Conservation (phyloP, 2,797 vertebrate species). For the Poeciliopsis gracilis region DNA sequence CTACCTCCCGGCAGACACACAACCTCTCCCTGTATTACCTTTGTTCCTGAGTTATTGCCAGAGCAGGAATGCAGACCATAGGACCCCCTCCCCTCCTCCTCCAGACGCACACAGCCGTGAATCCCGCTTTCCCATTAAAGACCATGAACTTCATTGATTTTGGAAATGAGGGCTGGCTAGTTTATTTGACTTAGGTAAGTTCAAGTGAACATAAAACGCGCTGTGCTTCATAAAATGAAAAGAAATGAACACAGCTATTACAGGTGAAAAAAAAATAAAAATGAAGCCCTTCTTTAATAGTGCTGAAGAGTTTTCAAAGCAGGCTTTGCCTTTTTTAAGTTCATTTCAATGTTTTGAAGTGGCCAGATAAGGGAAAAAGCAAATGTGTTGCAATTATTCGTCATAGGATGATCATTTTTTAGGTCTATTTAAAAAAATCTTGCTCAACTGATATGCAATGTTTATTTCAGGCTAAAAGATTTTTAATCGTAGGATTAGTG, state of each 20-base stretch:
- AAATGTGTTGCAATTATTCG: no score
- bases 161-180: conserved; percentile 2
- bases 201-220: conserved; percentile 8
- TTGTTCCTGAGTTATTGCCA: conserved; percentile 82
- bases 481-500: not conserved
- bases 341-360: not conserved
- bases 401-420: not conserved
- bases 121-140: conserved; percentile 78
- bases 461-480: not conserved
- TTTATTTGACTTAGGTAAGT: conserved; percentile 17
- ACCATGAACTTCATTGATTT: conserved; percentile 78
- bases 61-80: conserved; percentile 67
- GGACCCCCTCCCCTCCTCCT: conserved; percentile 33
- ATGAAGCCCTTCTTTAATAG: conserved; percentile 1
- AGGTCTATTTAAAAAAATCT: not conserved
- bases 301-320: not conserved
- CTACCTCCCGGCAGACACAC: conserved; percentile 57
- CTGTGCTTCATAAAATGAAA: not conserved
- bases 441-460: not conserved
- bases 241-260: not conserved
- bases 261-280: not conserved
- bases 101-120: conserved; percentile 42
- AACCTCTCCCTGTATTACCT: conserved; percentile 71
- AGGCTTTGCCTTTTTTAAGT: not conserved
- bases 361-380: not conserved